Base-by-base conservation (phyloP, 2,888 invertebrate genomes). In the Xanthorhoe designata region DNA sequence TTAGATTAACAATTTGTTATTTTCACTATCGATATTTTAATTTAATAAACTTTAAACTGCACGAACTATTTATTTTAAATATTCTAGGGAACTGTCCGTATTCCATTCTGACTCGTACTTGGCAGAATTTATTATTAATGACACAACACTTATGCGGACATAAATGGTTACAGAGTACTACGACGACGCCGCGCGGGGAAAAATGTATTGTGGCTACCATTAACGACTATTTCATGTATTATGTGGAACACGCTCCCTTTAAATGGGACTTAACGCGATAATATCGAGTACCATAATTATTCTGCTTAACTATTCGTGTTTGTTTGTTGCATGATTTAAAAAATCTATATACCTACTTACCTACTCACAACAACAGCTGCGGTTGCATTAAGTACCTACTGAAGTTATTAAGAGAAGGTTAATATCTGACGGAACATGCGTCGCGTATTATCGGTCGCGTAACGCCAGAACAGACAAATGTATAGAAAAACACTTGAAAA, bases 151-250 rank as follows among this genome's bases (percentile, higher is more conserved):
- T 62, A 66, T 64, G 67, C 61, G 42, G 63, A 70, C 70, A 68
- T 68, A 66, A 74, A 74, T 70, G 66, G 66, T 57, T 58, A 69
- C 62, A 58, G 56, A 68, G 58, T 64, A 55, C 13, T 42, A 42
- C 38, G 13, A 35, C 35, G 7, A 10, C 10, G 13, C 13, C 13
- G 38, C 13, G 38, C 38, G 38, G 57, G 66, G 68, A 71, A 70
- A 75, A 76, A 75, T 74, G 70, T 73, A 64, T 70, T 52, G 68
- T 64, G 66, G 61, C 64, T 72, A 70, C 74, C 76, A 76, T 78
- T 79, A 78, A 77, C 67, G 71, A 71, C 74, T 72, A 76, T 82
- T 78, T 75, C 72, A 77, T 79, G 80, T 77, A 77, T 72, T 78
- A 76, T 71, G 67, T 59, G 71, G 64, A 58, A 61, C 38, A 42